A percentile compares a stretch with the other conserved stretches of the same genome.
phyloP scores from a whole-genome alignment of 2,888 invertebrate genomes.

The Erebia ligea region DNA sequence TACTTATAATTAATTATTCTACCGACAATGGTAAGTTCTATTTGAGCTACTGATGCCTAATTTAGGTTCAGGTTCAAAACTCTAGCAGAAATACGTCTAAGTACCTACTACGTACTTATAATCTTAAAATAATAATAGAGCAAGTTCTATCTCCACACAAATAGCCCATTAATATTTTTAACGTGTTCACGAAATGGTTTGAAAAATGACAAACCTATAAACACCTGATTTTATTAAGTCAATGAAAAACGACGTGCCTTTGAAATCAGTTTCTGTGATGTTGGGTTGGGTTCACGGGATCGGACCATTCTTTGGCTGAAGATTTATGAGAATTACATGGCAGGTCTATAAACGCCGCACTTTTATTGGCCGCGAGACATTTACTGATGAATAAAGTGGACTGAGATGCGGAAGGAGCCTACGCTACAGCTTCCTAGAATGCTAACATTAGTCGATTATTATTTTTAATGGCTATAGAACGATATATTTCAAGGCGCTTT shows the following conservation, averaged over 20 bases:
- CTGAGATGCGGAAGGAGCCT: constrained; percentile 72
- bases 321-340: constrained; percentile 77
- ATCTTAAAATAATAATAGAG: not conserved
- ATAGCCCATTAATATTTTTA: constrained; percentile 1
- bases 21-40: no score
- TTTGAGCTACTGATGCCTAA: no score
- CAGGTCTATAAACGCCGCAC: constrained; percentile 75
- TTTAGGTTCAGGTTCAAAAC: no score
- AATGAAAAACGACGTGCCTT: constrained; percentile 75
- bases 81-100: no score
- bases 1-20: no score
- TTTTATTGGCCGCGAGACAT: constrained; percentile 78
- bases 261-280: constrained; percentile 78
- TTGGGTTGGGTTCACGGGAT: constrained; percentile 54
- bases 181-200: constrained; percentile 20
- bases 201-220: constrained; percentile 67
- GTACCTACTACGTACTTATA: no score
- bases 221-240: constrained; percentile 72
- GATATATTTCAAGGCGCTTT: constrained; percentile 21
- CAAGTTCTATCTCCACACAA: constrained; percentile 7
- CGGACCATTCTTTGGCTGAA: constrained; percentile 66
- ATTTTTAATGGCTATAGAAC: constrained; percentile 28
- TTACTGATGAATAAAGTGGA: constrained; percentile 80
- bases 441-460: constrained; percentile 36
- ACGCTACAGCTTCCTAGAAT: constrained; percentile 70